Evolutionary conservation across 2,888 invertebrate species (phyloP), one percentile per base, ranked within the genome.

Genomic region (Matsumyia berberina): DNA sequence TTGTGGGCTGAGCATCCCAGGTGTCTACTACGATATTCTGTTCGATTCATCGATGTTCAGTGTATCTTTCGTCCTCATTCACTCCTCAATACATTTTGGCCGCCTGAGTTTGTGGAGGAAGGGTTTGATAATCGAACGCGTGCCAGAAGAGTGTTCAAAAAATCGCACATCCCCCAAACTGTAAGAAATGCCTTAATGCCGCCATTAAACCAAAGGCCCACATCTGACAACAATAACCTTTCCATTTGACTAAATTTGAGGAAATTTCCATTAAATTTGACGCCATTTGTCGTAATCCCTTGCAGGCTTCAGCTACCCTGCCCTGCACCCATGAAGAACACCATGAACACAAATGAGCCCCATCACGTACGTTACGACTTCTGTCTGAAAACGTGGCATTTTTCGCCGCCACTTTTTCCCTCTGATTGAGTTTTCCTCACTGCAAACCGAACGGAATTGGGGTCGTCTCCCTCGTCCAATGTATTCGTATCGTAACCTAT

Each of bases 401-500:
- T 46, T 19, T 0, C 42, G 42, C 7, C 15, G 42, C 15, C 15
- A 19, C 19, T 3, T 46, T 17, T 46, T 17, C 19, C 17, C 46
- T 46, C 11, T 17, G 46, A 46, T 46, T 46, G 46, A 46, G 19
- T 46, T 46, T 46, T 46, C 19, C 46, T 46, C 19, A 19, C 11
- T 19, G 46, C 46, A 46, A 7, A 46, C 17, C 19, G 7, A 9
- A 19, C 46, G 9, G 46, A 46, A 46, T 24, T 24, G 19, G 46
- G 46, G 11, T 37, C 17, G 15, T 17, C n/a, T n/a, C 4, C 24
- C 39, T 42, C 19, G 46, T 46, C 9, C 46, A 11, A 19, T 46
- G 19, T 17, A 44, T 44, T 44, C 44, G 15, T 44, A 44, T 44
- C 44, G 44, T 11, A 46, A 46, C 46, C 46, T 19, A 46, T 46